Evolutionary conservation across 2,113 vertebrate genomes (phyloP), one percentile per base, ranked within the genome.

Genomic region (Catharus minimus): DNA sequence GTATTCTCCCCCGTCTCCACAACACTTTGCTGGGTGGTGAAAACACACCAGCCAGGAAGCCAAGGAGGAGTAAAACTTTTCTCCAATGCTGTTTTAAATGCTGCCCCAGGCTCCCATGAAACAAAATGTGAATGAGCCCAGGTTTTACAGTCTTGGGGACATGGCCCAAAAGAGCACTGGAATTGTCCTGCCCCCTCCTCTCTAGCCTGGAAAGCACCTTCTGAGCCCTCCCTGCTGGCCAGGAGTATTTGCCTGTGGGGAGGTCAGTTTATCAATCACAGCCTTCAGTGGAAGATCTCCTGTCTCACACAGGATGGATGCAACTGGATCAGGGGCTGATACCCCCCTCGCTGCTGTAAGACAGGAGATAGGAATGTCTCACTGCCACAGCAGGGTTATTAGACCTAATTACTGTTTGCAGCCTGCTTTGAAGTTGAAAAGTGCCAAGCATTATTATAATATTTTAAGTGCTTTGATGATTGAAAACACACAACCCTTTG

Each of bases 381-480:
- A 33, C 76, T 92, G 93, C 79, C 93, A 84, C 92, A 84, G 90
- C 86, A n/a, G 22, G 77, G 62, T 82, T 82, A 88, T 87, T 95
- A 90, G 74, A 83, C 67, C 86, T 93, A 92, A 96, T 93, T 89
- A 93, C 86, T 80, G 81, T 32, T 49, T 73, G 90, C 86, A 85
- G 77, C 4, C 0, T 4, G 55, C 93, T 95, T 94, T 92, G 95
- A 95, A 95, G 92, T 85, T 87, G 33, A 30, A 61, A 93, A 94
- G 83, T 82, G 78, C 84, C 64, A 67, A 62, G 74, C 93, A 64
- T 92, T 94, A 95, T 92, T 93, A 82, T 65, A 93, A 82, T 94
- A 93, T 92, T 94, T 94, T 55, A 93, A 95, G 78, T 33, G 90
- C 93, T 95, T 80, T 89, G 90, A 94, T 89, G 89, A 94, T 79